Evolutionary conservation across 2,888 invertebrate genomes (phyloP).

Genomic region (Leptogaster cylindrica): DNA sequence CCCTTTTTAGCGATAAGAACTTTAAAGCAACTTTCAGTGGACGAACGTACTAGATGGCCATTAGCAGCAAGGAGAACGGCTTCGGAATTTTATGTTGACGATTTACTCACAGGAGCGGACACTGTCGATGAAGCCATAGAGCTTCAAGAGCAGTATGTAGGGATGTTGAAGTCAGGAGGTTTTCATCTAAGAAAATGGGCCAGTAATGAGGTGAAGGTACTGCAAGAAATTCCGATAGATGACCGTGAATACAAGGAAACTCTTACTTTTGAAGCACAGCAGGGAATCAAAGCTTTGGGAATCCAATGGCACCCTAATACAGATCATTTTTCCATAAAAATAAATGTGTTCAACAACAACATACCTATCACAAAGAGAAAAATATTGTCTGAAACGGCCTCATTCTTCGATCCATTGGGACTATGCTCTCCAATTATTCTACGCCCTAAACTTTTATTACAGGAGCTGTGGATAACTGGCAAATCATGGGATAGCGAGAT

Average conservation of each 20-base stretch:
- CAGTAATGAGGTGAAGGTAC: not conserved
- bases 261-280: too few relatives aligned
- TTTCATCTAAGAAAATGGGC: slow-evolving; percentile 6
- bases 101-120: not conserved
- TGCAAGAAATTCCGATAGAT: not conserved
- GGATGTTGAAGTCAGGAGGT: not conserved
- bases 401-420: too few relatives aligned
- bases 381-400: too few relatives aligned
- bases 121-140: slow-evolving; percentile 1
- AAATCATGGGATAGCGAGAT: not conserved
- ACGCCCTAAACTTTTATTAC: not conserved
- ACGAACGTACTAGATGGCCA: not conserved
- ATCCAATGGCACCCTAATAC: too few relatives aligned
- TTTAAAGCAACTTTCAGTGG: slow-evolving; percentile 10
- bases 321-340: too few relatives aligned
- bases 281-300: too few relatives aligned
- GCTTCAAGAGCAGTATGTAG: not conserved
- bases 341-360: too few relatives aligned
- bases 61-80: not conserved
- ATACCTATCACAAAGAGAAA: too few relatives aligned
- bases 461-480: not conserved
- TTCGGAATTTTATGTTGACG: not conserved
- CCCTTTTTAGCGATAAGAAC: slow-evolving; percentile 7
- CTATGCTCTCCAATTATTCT: too few relatives aligned
- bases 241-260: not conserved